Conservation (phyloP, 2,797 vertebrate species). For the Nannoperca australis region DNA sequence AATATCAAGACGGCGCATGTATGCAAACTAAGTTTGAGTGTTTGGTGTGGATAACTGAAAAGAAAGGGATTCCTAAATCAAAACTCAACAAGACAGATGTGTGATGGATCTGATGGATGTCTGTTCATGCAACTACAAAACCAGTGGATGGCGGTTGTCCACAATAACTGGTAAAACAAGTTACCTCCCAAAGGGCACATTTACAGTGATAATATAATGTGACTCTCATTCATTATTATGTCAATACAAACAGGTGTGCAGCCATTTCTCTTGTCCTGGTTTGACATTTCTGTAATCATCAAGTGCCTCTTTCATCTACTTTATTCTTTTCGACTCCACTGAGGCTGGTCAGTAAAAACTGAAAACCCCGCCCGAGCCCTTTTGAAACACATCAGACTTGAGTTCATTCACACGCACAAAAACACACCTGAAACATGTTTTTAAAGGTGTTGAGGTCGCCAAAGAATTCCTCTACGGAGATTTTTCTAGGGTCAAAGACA, state of each 20-base stretch:
- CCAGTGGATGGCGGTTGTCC: constrained; percentile 24
- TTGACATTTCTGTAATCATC: constrained; percentile 41
- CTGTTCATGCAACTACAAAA: constrained; percentile 31
- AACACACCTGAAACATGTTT: constrained; percentile 90
- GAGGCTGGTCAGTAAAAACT: constrained; percentile 1
- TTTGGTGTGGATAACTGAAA: not conserved
- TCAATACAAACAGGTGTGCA: constrained; percentile 55
- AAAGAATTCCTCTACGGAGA: constrained; percentile 89
- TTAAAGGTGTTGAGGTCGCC: constrained; percentile 90
- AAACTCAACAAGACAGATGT: not conserved
- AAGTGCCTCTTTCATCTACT: constrained; percentile 10
- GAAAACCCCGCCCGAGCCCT: not conserved
- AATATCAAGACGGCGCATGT: constrained; percentile 6
- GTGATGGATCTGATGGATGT: constrained; percentile 3
- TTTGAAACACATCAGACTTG: not conserved
- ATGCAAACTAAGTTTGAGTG: not conserved
- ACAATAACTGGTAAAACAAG: constrained; percentile 56
- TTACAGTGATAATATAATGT: constrained; percentile 43
- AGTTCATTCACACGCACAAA: constrained; percentile 14
- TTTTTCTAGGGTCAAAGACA: constrained; percentile 88
- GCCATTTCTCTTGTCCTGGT: constrained; percentile 5
- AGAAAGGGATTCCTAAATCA: not conserved
- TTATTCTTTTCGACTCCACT: not conserved
- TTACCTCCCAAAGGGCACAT: constrained; percentile 24
- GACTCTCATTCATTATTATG: constrained; percentile 49